phyloP scores from a whole-genome alignment of 2,888 invertebrate genomes.

The Chrysolina haemoptera region DNA sequence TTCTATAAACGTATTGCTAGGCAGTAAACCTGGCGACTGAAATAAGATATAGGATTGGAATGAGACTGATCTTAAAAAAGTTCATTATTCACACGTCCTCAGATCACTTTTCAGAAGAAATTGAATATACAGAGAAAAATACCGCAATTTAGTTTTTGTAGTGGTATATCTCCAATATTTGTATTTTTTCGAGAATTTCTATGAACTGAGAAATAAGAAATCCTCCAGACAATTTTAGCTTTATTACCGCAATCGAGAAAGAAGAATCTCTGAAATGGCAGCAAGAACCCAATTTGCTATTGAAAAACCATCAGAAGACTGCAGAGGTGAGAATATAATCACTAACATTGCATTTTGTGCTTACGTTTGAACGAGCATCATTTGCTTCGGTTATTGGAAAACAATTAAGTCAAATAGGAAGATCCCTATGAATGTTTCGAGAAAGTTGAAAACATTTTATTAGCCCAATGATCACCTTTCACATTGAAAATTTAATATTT shows the following conservation, averaged over 20 bases:
- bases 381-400: too few relatives aligned
- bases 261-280: conserved; percentile 43
- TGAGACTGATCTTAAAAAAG: conserved; percentile 82
- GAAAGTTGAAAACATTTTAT: too few relatives aligned
- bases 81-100: conserved; percentile 86
- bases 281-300: conserved; percentile 45
- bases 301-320: conserved; percentile 50
- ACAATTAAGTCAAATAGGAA: too few relatives aligned
- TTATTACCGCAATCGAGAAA: background rate
- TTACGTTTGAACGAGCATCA: too few relatives aligned
- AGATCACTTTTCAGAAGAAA: conserved; percentile 79
- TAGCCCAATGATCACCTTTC: too few relatives aligned
- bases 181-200: background rate
- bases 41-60: conserved; percentile 79
- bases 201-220: conserved; percentile 13
- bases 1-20: conserved; percentile 41
- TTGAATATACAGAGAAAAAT: conserved; percentile 32
- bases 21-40: conserved; percentile 74
- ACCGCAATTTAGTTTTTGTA: conserved; percentile 29
- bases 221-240: background rate
- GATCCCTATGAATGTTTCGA: too few relatives aligned
- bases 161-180: background rate
- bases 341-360: background rate
- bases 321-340: conserved; percentile 50
- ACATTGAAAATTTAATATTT: too few relatives aligned